Base-by-base conservation (phyloP, 2,113 vertebrate genomes). In the Dromaius novaehollandiae region DNA sequence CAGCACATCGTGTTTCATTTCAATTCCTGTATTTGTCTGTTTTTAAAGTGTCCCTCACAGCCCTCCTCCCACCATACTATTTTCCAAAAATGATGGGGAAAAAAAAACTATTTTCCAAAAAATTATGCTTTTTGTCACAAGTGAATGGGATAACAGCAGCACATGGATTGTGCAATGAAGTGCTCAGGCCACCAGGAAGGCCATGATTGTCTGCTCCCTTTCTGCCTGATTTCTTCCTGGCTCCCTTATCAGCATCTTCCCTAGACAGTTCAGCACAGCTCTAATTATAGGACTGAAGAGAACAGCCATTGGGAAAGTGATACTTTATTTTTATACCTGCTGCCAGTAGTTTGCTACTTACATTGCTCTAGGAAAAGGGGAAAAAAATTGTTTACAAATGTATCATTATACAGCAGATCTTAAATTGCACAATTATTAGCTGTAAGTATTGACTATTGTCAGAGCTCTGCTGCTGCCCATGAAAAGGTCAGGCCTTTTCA, bases 401-500 rank as follows among this genome's bases (percentile, higher is more conserved):
- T 89, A 83, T 94, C 88, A 80, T 97, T 96, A 97, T 70, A 82
- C 5, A 6, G 76, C 69, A 84, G 75, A 86, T 89, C 93, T 97
- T 95, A 95, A 97, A 97, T 93, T 95, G 93, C 70, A 79, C 82
- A 83, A 90, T 91, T 96, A 97, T 97, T 97, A 97, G 87, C 95
- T 95, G 71, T 90, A 94, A 92, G 66, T 93, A 92, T 95, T 96
- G 96, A 96, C 94, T 84, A 81, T 75, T 95, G 95, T 89, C 90
- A 96, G 89, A 94, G 70, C 48, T 63, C 55, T 70, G 63, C 81
- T 75, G 30, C 69, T 66, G 79, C 80, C 74, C 11, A 1, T 89
- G 95, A 96, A 98, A 98, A 98, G 96, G 96, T 96, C 97, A 97
- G 86, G 82, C 6, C 92, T 97, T 96, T 97, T 86, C 94, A 83